Conservation (phyloP, 2,797 vertebrate genomes). For the Telmatherina bonti region DNA sequence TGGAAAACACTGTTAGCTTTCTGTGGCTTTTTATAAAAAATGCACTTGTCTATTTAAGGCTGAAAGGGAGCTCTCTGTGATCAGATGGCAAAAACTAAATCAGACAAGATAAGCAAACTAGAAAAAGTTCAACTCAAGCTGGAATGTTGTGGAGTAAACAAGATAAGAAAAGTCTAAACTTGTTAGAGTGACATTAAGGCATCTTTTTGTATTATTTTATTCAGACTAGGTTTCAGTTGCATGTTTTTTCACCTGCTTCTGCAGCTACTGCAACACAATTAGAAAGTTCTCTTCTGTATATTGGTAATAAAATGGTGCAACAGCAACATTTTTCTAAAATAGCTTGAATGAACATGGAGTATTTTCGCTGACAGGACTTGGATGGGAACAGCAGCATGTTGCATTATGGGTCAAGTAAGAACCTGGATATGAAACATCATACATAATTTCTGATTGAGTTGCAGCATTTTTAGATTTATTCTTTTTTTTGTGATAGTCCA, state of each 20-base stretch:
- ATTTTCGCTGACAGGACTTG: neutral
- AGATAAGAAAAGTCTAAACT: neutral
- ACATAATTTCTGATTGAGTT: neutral
- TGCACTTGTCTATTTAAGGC: slow-evolving; percentile 11
- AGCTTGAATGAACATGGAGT: no score
- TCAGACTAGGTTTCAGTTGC: neutral
- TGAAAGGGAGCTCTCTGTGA: neutral
- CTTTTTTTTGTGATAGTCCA: neutral
- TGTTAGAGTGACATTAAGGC: no score
- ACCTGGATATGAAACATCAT: neutral
- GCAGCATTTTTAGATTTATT: neutral
- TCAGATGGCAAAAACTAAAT: slow-evolving; percentile 7
- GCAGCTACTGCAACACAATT: neutral
- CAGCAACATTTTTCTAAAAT: neutral
- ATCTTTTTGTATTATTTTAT: no score
- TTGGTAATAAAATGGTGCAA: neutral
- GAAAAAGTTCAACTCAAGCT: neutral
- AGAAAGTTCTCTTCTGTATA: neutral
- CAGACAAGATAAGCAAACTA: neutral
- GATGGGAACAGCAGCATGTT: neutral
- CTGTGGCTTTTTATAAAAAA: slow-evolving; percentile 1
- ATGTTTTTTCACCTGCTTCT: neutral
- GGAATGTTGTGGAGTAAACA: neutral
- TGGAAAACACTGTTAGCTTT: neutral
- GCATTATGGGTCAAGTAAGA: slow-evolving; percentile 1